Percentiles rank a stretch among this genome's conserved stretches.
These are phyloP conservation scores for Drosophila bunnanda DNA, from an alignment of 2,888 invertebrate genomes.

Conservation along the genomic window DNA sequence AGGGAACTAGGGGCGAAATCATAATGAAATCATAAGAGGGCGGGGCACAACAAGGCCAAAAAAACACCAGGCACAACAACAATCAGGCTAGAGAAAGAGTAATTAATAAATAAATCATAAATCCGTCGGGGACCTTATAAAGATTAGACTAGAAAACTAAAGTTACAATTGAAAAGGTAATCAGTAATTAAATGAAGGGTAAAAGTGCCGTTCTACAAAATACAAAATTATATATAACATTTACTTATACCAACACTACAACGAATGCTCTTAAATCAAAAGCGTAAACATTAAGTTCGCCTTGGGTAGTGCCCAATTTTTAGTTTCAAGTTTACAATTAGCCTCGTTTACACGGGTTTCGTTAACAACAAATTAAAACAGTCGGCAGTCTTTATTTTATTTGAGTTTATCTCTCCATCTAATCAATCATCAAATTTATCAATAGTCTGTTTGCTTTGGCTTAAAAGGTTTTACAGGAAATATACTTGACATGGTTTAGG, in stretches of 20 bases:
- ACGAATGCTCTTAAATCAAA: slow-evolving; percentile 55
- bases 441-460: slow-evolving; percentile 40
- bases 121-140: slow-evolving; percentile 46
- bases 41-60: slow-evolving; percentile 48
- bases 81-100: slow-evolving; percentile 64
- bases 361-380: slow-evolving; percentile 69
- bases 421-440: slow-evolving; percentile 54
- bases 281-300: slow-evolving; percentile 40
- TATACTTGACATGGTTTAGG: slow-evolving; percentile 57
- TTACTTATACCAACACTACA: slow-evolving; percentile 59
- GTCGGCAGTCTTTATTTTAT: slow-evolving; percentile 75
- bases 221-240: slow-evolving; percentile 57
- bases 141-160: slow-evolving; percentile 52
- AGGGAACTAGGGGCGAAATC: slow-evolving; percentile 13
- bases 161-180: slow-evolving; percentile 2
- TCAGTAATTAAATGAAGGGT: slow-evolving; percentile 1
- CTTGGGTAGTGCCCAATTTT: slow-evolving; percentile 37
- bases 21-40: slow-evolving; percentile 41
- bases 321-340: slow-evolving; percentile 41
- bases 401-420: slow-evolving; percentile 65
- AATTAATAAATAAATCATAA: slow-evolving; percentile 40
- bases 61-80: slow-evolving; percentile 74
- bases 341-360: slow-evolving; percentile 39
- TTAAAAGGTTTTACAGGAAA: slow-evolving; percentile 53
- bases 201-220: slow-evolving; percentile 78